A percentile compares a stretch with the other conserved stretches of the same genome.
These are phyloP conservation scores for Ormyrus labotus DNA, from an alignment of 2,888 invertebrate species.

Conservation along the genomic window DNA sequence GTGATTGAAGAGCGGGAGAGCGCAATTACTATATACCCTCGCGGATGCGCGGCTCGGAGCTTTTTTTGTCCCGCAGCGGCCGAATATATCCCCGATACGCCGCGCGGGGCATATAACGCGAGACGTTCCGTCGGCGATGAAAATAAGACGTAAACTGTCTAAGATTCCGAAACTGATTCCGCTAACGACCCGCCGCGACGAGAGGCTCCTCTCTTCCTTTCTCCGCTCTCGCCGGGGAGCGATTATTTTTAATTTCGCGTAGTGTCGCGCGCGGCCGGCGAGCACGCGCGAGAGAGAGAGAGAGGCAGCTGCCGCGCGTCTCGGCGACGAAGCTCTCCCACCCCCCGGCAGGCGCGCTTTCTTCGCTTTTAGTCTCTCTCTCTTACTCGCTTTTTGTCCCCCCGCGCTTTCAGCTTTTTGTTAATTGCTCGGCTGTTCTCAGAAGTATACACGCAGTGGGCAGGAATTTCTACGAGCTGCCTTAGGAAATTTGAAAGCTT, in stretches of 20 bases:
- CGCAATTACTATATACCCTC: background rate
- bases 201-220: background rate
- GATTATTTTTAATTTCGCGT: conserved; percentile 67
- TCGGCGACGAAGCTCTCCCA: background rate
- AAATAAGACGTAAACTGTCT: too few species aligned
- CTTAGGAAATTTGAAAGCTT: too few species aligned
- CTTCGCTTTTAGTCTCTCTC: conserved; percentile 7
- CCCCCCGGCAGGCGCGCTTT: conserved; percentile 14
- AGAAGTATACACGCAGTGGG: too few species aligned
- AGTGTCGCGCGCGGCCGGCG: conserved; percentile 22
- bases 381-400: background rate
- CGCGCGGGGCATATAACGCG: too few species aligned
- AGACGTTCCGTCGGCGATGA: too few species aligned
- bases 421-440: background rate
- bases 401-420: conserved; percentile 7
- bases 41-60: too few species aligned
- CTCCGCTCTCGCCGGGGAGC: conserved; percentile 57
- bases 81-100: too few species aligned
- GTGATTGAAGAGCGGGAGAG: conserved; percentile 24
- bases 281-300: background rate
- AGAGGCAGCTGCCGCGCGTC: background rate
- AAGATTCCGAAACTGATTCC: background rate
- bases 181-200: conserved; percentile 30
- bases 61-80: too few species aligned
- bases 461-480: too few species aligned